phyloP scores from a whole-genome alignment of 2,797 vertebrate species.

The Arrhamphus sclerolepis region DNA sequence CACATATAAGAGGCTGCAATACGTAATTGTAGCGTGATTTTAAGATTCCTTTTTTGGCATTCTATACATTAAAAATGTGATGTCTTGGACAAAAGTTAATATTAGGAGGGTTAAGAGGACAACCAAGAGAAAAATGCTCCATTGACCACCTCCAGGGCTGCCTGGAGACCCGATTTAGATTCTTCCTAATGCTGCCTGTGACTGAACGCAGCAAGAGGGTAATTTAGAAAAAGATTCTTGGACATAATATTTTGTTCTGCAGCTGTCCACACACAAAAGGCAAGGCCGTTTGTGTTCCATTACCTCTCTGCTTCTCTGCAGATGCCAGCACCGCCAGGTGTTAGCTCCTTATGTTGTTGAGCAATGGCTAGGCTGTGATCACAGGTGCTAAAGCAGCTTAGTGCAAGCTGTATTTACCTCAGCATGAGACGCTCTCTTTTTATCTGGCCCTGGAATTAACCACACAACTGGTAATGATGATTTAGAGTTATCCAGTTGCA shows the following conservation, averaged over 20 bases:
- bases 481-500: conserved; percentile 32
- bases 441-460: conserved; percentile 35
- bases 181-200: conserved; percentile 55
- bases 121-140: conserved; percentile 63
- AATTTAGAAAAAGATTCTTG: conserved; percentile 48
- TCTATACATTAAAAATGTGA: conserved; percentile 43
- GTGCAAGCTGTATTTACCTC: conserved; percentile 21
- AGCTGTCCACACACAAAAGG: conserved; percentile 30
- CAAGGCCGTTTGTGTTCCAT: conserved; percentile 18
- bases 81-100: conserved; percentile 68
- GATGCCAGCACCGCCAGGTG: conserved; percentile 52
- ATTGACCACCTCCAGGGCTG: conserved; percentile 37
- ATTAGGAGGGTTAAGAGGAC: conserved; percentile 61
- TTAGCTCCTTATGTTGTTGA: conserved; percentile 34
- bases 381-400: conserved; percentile 56
- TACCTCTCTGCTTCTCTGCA: conserved; percentile 3
- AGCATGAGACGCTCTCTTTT: conserved; percentile 24
- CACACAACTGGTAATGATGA: conserved; percentile 29
- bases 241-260: conserved; percentile 35
- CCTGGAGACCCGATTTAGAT: conserved; percentile 59
- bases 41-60: too few species aligned
- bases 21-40: too few species aligned
- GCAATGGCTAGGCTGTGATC: conserved; percentile 49
- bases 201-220: conserved; percentile 56
- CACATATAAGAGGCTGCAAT: too few species aligned